Conservation (phyloP, 1,140 invertebrate species). For the Pseudachorutes palmiensis region DNA sequence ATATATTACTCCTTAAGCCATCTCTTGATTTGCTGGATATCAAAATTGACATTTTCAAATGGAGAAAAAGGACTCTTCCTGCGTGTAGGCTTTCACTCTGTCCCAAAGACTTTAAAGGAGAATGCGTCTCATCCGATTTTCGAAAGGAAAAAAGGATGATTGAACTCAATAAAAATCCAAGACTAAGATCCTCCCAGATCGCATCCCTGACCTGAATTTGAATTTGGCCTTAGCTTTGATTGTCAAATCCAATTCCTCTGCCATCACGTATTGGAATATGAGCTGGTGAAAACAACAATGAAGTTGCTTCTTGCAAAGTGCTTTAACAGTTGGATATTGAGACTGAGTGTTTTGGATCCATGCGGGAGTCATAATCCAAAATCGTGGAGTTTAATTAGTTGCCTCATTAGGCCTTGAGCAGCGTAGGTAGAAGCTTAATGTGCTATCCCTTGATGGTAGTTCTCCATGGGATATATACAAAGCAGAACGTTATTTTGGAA, state of each 20-base stretch:
- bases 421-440: background rate
- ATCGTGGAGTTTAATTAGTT: slow-evolving; percentile 7
- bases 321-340: background rate
- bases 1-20: no score
- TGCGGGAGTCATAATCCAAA: background rate
- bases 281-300: background rate
- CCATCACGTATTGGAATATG: background rate
- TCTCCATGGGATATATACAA: background rate
- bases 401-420: background rate
- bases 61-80: no score
- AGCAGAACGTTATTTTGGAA: background rate
- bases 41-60: no score
- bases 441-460: background rate
- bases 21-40: no score
- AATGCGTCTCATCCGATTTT: background rate
- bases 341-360: no score
- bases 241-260: background rate
- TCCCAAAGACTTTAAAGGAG: no score
- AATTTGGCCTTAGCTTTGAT: background rate
- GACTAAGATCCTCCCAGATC: background rate
- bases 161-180: background rate
- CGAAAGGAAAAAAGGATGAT: background rate
- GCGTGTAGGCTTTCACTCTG: no score
- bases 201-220: slow-evolving; percentile 3
- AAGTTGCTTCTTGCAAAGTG: background rate